Percentiles rank a stretch among this genome's conserved stretches.
phyloP scores from a whole-genome alignment of 1,140 invertebrate species.

The Caenorhabditis briggsae region DNA sequence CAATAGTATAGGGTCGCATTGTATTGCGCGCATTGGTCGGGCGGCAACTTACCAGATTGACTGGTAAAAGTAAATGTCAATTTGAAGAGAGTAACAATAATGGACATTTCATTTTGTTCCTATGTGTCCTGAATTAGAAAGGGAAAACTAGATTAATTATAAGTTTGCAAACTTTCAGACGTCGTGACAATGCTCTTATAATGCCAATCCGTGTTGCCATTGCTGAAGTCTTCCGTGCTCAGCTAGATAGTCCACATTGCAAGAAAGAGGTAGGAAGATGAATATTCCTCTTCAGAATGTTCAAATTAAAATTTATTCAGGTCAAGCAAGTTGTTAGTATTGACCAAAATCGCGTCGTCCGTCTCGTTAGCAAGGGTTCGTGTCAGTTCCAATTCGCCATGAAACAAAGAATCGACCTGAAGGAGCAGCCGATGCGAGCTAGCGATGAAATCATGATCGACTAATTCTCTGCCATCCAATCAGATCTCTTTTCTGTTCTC shows the following conservation, averaged over 20 bases:
- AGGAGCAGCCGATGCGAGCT: slow-evolving; percentile 65
- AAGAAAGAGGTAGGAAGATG: slow-evolving; percentile 63
- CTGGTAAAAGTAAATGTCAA: slow-evolving; percentile 45
- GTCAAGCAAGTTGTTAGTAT: slow-evolving; percentile 69
- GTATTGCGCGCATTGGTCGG: slow-evolving; percentile 12
- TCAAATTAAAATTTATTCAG: slow-evolving; percentile 2
- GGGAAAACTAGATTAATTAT: neutral
- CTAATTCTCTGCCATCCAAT: neutral
- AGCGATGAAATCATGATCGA: slow-evolving; percentile 63
- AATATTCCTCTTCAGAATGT: too few relatives aligned
- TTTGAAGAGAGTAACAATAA: neutral
- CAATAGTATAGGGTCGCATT: slow-evolving; percentile 35
- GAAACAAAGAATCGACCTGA: slow-evolving; percentile 75
- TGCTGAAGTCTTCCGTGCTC: slow-evolving; percentile 67
- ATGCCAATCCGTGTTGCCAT: slow-evolving; percentile 75
- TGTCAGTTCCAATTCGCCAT: slow-evolving; percentile 77
- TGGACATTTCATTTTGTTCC: slow-evolving; percentile 52
- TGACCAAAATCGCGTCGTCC: slow-evolving; percentile 68
- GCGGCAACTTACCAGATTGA: slow-evolving; percentile 44
- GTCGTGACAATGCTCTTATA: slow-evolving; percentile 74
- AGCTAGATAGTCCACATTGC: slow-evolving; percentile 62
- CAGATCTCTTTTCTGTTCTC: slow-evolving; percentile 6
- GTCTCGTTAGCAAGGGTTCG: slow-evolving; percentile 72
- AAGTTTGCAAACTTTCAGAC: slow-evolving; percentile 58
- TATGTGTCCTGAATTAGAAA: slow-evolving; percentile 1